Base-by-base conservation (phyloP, 2,888 invertebrate species). In the Oithona nana region DNA sequence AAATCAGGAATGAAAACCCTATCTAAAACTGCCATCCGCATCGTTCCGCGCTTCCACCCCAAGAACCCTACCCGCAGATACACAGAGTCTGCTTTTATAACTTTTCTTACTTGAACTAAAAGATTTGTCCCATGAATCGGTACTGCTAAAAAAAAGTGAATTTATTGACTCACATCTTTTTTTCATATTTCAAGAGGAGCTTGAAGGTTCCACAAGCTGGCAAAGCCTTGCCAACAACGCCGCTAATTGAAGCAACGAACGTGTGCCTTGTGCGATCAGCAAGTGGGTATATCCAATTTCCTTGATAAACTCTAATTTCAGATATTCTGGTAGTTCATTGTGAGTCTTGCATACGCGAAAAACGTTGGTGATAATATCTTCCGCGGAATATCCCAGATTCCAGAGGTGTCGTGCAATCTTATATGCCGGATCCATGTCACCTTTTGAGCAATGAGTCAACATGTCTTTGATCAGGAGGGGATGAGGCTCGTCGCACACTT, bases 401-500 rank as follows among this genome's bases (percentile, higher is more conserved):
- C 90, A 92, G 63, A 98, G 77, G 72, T 92, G 86, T 1, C 84
- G 81, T 71, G 97, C 80, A 57, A 89, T 80, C 80, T 83, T 85
- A 71, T 86, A 90, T 0, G 94, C 88, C 67, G 84, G 84, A 65
- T 86, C 83, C 64, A 94, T 82, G 69, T 93, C 84, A 51, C 84
- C 84, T 61, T 81, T 76, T 0, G 80, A 75, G 74, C 97, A 97
- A 68, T 82, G 79, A 66, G 84, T 81, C 57, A 98, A 75, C 93
- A 97, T 94, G 69, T 84, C 82, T 73, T 87, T 85, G 57, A 98
- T 83, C 1, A 93, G 75, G 72, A 93, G 79, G 0, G 98, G 98
- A 76, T 97, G 97, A 0, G 98, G 98, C 74, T 98, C 97, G 73
- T 99, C 98, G 73, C 98, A 99, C 11, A 97, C 94, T 79, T 93